phyloP scores from a whole-genome alignment of 2,797 vertebrate genomes.

The Champsocephalus esox region DNA sequence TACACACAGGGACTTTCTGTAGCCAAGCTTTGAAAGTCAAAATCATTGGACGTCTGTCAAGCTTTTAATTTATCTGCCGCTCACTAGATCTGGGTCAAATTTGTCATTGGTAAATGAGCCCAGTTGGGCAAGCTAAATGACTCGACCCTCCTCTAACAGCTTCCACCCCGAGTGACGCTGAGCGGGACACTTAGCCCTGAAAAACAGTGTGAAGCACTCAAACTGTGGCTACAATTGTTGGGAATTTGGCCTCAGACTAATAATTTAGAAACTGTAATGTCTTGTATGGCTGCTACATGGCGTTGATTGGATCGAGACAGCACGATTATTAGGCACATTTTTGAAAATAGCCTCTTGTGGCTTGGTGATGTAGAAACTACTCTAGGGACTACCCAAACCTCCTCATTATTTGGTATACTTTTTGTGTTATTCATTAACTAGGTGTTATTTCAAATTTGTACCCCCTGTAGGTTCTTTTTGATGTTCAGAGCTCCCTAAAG shows the following conservation, averaged over 20 bases:
- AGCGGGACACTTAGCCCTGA: not conserved
- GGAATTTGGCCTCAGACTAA: not conserved
- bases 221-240: not conserved
- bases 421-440: not conserved
- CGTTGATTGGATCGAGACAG: not conserved
- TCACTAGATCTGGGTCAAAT: conserved; percentile 46
- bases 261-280: not conserved
- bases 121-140: conserved; percentile 16
- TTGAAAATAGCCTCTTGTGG: not conserved
- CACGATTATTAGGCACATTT: not conserved
- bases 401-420: not conserved
- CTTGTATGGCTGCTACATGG: not conserved
- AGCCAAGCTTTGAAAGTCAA: conserved; percentile 19
- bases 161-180: not conserved
- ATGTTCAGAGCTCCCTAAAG: not conserved
- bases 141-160: conserved; percentile 9
- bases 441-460: not conserved
- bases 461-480: not conserved
- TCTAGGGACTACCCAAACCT: not conserved
- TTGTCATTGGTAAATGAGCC: conserved; percentile 48
- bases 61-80: conserved; percentile 26
- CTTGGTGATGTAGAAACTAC: not conserved
- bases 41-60: conserved; percentile 22
- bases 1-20: conserved; percentile 2
- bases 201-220: not conserved